Evolutionary conservation across 2,797 vertebrate species (phyloP), one percentile per base, ranked within the genome.

Genomic region (Micropoecilia bifurca): DNA sequence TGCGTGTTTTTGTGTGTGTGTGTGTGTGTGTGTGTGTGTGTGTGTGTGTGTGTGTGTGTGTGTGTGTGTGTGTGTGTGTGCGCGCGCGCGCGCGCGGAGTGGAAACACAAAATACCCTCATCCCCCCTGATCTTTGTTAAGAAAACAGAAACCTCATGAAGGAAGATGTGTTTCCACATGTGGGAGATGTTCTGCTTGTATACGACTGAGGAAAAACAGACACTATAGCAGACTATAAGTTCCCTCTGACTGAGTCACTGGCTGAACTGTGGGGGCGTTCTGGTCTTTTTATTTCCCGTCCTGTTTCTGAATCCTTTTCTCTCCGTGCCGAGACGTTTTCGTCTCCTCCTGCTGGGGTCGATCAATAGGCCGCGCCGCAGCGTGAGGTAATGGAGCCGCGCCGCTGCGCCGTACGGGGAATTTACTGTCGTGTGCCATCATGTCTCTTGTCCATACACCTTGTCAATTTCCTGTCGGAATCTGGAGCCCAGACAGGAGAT

Each of bases 171-270:
- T 61, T 1, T 57, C 33, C 9, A 76, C 61, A 61, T 73, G 50
- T 78, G 61, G 47, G 45, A 73, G 43, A 59, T 47, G 13, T 55
- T 61, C 1, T 46, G 43, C 41, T 41, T 41, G 18, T 69, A 33
- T 61, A 79, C 30, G 59, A 78, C 1, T 76, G 82, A 92, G 41
- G 72, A 80, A 77, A 85, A 73, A 76, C 87, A 91, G 91, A 84
- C n/a, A 55, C 79, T 72, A 33, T 46, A 74, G 74, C 47, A 61
- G 50, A 82, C 69, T 83, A 74, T 81, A 87, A 74, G 90, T 86
- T 89, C 80, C 36, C 48, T 69, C 45, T 73, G 68, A 7, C 0
- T 78, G 80, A 86, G 33, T 88, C 83, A 78, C 76, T 4, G 61
- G 81, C 83, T 33, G 59, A 81, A 73, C 73, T 82, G 76, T 80